Evolutionary conservation across 2,888 invertebrate species (phyloP).

Genomic region (Zeuzera pyrina): DNA sequence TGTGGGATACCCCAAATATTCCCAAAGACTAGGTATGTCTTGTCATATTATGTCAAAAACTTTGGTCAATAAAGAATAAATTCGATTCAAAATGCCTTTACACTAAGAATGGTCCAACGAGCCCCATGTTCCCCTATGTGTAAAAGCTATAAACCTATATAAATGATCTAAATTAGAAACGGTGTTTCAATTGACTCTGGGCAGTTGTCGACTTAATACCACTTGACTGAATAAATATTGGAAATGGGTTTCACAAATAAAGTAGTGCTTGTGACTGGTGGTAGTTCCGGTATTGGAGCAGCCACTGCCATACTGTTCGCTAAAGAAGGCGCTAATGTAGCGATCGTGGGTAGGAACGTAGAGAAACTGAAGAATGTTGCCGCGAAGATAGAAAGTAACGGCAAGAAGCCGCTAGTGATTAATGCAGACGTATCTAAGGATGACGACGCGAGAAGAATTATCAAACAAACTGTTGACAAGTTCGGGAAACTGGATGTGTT

Average conservation of each 20-base stretch:
- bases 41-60: too few relatives aligned
- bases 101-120: too few relatives aligned
- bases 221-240: too few relatives aligned
- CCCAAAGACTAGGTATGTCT: too few relatives aligned
- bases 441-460: conserved; percentile 19
- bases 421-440: conserved; percentile 24
- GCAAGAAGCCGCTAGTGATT: conserved; percentile 14
- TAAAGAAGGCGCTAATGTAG: conserved; percentile 16
- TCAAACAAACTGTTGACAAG: conserved; percentile 16
- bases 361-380: conserved; percentile 15
- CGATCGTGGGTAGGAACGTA: conserved; percentile 18
- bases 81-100: too few relatives aligned
- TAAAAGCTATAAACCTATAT: too few relatives aligned
- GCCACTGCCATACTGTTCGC: conserved; percentile 18
- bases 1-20: too few relatives aligned
- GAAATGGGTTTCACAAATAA: conserved; percentile 10
- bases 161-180: too few relatives aligned
- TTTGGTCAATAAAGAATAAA: too few relatives aligned
- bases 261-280: conserved; percentile 22
- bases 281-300: conserved; percentile 22
- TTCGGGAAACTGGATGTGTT: conserved; percentile 24
- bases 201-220: too few relatives aligned
- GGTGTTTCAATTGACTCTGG: too few relatives aligned
- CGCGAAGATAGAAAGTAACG: conserved; percentile 11
- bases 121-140: too few relatives aligned